These are phyloP conservation scores for Coryphaenoides rupestris DNA, from an alignment of 2,113 vertebrate genomes.

Conservation along the genomic window DNA sequence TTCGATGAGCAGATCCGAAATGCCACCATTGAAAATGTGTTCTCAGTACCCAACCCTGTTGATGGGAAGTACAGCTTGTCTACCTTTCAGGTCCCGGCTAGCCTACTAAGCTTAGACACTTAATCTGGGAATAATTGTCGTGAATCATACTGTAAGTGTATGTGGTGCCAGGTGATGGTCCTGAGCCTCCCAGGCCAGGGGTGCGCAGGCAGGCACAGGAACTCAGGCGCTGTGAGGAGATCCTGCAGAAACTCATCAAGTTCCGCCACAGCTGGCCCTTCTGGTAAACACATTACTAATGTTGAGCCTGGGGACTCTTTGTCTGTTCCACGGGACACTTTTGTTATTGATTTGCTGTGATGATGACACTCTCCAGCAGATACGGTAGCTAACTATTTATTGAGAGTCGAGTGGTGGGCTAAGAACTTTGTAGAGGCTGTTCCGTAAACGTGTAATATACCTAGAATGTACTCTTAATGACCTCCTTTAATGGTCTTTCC, in stretches of 20 bases:
- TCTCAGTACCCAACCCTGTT: too few relatives aligned
- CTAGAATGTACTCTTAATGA: neutral
- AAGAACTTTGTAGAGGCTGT: too few relatives aligned
- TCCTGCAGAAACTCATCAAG: conserved; percentile 88
- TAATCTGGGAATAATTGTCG: too few relatives aligned
- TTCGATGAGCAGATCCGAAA: too few relatives aligned
- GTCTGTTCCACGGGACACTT: neutral
- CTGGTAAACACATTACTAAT: conserved; percentile 82
- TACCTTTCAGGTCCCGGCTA: too few relatives aligned
- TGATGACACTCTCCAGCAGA: neutral
- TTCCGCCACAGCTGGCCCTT: conserved; percentile 97
- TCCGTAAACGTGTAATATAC: neutral
- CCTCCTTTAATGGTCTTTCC: too few relatives aligned
- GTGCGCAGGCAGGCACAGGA: conserved; percentile 78
- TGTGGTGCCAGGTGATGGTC: conserved; percentile 82
- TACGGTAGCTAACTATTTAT: too few relatives aligned
- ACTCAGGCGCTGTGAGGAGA: conserved; percentile 90
- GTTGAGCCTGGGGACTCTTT: neutral
- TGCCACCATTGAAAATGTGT: too few relatives aligned
- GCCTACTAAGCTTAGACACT: too few relatives aligned
- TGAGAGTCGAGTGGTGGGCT: too few relatives aligned
- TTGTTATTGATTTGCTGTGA: neutral
- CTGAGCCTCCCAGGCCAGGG: conserved; percentile 75
- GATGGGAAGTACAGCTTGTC: too few relatives aligned
- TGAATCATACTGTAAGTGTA: conserved; percentile 9